Conservation (phyloP, 1,140 invertebrate species). For the Lamellibrachia luymesi region DNA sequence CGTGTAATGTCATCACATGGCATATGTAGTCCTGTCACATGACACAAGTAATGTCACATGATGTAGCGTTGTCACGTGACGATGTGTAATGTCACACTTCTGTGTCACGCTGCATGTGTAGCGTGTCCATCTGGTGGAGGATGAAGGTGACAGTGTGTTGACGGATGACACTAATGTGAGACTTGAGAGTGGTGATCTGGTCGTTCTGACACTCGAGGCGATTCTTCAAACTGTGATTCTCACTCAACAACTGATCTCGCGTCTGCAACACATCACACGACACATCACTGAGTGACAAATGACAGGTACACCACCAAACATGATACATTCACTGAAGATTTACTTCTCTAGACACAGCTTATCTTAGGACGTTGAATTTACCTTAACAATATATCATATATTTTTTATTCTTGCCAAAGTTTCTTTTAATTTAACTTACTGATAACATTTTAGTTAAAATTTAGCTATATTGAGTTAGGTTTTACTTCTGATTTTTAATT, state of each 20-base stretch:
- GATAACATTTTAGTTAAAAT: too few relatives aligned
- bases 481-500: too few relatives aligned
- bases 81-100: conserved; percentile 38
- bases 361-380: too few relatives aligned
- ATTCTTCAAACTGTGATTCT: conserved; percentile 44
- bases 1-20: background rate
- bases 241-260: conserved; percentile 49
- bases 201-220: conserved; percentile 43
- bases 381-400: too few relatives aligned
- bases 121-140: conserved; percentile 56
- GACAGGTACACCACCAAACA: background rate
- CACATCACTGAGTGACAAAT: background rate
- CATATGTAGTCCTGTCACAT: conserved; percentile 8
- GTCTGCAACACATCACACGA: conserved; percentile 36
- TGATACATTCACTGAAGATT: too few relatives aligned
- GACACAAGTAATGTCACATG: background rate
- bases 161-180: conserved; percentile 49
- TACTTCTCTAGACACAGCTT: too few relatives aligned
- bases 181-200: conserved; percentile 47
- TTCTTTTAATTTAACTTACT: too few relatives aligned
- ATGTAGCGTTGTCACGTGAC: background rate
- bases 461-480: too few relatives aligned
- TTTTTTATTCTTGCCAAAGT: too few relatives aligned
- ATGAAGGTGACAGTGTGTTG: conserved; percentile 56
- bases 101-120: conserved; percentile 54